Base-by-base conservation (phyloP, 2,797 vertebrate species). In the Pempheris klunzingeri region DNA sequence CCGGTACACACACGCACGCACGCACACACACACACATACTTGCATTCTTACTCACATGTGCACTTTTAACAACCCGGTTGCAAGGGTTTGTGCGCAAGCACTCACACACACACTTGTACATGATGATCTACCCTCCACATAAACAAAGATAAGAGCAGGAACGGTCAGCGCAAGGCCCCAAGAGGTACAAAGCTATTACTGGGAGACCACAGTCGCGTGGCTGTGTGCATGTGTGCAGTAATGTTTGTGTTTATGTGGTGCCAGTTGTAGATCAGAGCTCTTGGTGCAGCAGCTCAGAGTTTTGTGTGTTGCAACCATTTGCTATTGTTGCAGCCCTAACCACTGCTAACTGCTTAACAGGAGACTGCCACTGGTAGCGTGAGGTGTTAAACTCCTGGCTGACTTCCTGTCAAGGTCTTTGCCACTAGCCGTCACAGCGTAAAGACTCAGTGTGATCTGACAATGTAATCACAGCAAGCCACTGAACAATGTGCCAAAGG, bases 121-220 rank as follows among this genome's bases (percentile, higher is more conserved):
- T 54, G 70, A 95, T 93, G 95, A 95, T 96, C 96, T 96, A 92
- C 89, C 95, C 93, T 93, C 91, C 92, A 90, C 94, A 92, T 97
- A 97, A 97, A 97, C 96, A 97, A 95, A 97, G 96, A 96, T 97
- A 96, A 97, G 93, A 93, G 91, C 59, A 93, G 94, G 94, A 94
- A 93, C 91, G 91, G 95, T 92, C 92, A 81, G 89, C 77, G 71
- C 84, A 78, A 91, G 87, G 92, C 91, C 94, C 92, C 84, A 79
- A 83, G 92, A 91, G 91, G 89, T 83, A 88, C 93, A 85, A 82
- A 87, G 91, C 90, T 85, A 87, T 95, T 96, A 91, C 92, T 92
- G 81, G 87, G 93, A 95, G 96, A 95, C 94, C 89, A 90, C 89
- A 93, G 93, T 94, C 83, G 71, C 83, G 80, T 95, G 91, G 92